phyloP scores from a whole-genome alignment of 2,113 vertebrate species.

The Brachirus orientalis region DNA sequence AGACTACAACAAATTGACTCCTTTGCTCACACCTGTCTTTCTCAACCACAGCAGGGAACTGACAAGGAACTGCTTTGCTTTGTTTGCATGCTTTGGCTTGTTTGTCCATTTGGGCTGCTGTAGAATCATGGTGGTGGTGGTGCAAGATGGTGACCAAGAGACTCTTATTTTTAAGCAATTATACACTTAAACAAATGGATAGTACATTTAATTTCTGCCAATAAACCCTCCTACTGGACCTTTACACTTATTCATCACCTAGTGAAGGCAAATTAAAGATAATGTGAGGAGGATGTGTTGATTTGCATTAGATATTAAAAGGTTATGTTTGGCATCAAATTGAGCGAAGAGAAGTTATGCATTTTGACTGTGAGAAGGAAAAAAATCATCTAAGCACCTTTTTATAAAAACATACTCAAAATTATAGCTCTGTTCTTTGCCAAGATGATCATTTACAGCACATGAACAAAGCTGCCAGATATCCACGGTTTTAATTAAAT shows the following conservation, averaged over 20 bases:
- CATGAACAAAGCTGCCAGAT: constrained; percentile 72
- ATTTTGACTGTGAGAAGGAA: constrained; percentile 47
- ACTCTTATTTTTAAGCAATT: too few species aligned
- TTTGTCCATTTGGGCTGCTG: too few species aligned
- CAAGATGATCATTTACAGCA: constrained; percentile 77
- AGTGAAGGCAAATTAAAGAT: constrained; percentile 45
- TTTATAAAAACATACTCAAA: constrained; percentile 70
- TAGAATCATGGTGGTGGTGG: too few species aligned
- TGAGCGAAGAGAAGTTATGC: constrained; percentile 45
- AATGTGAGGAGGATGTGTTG: constrained; percentile 1
- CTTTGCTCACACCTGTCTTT: too few species aligned
- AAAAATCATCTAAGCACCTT: constrained; percentile 69
- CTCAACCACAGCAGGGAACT: too few species aligned
- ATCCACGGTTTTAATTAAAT: constrained; percentile 81
- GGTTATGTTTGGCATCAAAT: constrained; percentile 57
- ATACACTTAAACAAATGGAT: too few species aligned
- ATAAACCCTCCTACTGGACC: too few species aligned
- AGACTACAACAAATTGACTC: too few species aligned
- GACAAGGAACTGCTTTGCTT: too few species aligned
- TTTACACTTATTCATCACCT: constrained; percentile 13
- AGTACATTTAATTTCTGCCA: too few species aligned
- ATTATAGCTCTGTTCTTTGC: constrained; percentile 69
- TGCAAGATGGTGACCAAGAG: too few species aligned
- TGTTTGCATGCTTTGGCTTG: too few species aligned
- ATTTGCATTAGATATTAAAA: constrained; percentile 39